Evolutionary conservation across 2,113 vertebrate genomes (phyloP).

Genomic region (Rhynchomys soricoides): DNA sequence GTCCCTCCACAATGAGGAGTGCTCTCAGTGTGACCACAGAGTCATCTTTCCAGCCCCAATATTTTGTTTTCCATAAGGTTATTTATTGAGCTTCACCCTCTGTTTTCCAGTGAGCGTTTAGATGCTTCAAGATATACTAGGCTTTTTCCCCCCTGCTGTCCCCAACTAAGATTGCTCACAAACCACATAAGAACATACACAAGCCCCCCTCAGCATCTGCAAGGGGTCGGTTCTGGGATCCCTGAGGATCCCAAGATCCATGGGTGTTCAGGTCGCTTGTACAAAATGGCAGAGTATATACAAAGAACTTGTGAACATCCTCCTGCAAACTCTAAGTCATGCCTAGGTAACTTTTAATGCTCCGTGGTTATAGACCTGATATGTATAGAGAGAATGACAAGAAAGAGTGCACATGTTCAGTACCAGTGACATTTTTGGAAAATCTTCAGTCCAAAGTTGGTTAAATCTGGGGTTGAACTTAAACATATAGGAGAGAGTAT

Average conservation of each 20-base stretch:
- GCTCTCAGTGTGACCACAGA: not conserved
- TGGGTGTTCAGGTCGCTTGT: not conserved
- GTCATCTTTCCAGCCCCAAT: too few species aligned
- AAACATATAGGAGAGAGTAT: not conserved
- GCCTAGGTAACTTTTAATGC: not conserved
- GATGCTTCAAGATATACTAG: rapidly evolving
- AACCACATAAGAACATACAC: not conserved
- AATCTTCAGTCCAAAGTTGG: not conserved
- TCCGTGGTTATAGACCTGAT: not conserved
- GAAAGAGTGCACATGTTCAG: not conserved
- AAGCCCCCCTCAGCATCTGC: not conserved
- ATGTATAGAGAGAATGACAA: not conserved
- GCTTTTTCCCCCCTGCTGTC: not conserved
- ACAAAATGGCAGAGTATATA: not conserved
- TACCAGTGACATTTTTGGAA: not conserved
- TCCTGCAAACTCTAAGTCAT: not conserved
- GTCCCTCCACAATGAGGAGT: not conserved
- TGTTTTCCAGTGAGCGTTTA: not conserved
- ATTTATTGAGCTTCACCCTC: not conserved
- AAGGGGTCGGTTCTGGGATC: not conserved
- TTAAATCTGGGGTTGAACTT: not conserved
- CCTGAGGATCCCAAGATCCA: not conserved
- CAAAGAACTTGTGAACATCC: not conserved
- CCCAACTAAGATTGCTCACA: not conserved
- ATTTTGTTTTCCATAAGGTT: not conserved